Evolutionary conservation across 2,888 invertebrate genomes (phyloP).

Genomic region (Clitarchus hookeri): DNA sequence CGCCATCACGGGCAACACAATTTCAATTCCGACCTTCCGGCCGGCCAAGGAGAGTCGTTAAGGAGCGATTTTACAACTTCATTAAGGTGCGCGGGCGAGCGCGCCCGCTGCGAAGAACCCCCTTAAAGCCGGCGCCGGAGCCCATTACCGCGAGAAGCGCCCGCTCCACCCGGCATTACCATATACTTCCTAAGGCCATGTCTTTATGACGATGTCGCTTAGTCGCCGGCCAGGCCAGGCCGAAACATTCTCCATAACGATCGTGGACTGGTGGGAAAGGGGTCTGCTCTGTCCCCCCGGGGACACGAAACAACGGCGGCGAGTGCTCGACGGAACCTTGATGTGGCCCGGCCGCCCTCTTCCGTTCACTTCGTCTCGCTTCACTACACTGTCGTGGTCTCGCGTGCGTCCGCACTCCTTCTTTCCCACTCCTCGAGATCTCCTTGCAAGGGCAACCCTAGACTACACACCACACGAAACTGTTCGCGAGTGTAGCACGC

Average conservation of each 20-base stretch:
- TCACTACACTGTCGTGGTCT: too few species aligned
- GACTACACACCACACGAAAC: too few species aligned
- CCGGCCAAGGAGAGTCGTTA: neutral
- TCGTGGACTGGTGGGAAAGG: neutral
- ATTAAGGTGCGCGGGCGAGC: neutral
- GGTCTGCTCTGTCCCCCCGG: neutral
- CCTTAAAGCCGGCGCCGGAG: neutral
- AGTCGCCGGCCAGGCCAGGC: neutral
- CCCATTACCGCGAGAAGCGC: neutral
- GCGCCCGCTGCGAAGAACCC: neutral
- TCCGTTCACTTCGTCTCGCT: too few species aligned
- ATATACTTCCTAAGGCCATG: neutral
- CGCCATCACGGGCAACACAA: too few species aligned
- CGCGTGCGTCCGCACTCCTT: too few species aligned
- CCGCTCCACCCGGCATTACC: neutral
- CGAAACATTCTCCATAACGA: slow-evolving; percentile 22
- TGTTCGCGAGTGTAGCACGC: too few species aligned
- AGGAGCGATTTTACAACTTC: neutral
- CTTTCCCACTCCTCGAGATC: too few species aligned
- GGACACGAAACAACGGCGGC: neutral
- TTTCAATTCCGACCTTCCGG: too few species aligned
- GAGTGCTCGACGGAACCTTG: neutral
- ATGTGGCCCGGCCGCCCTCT: too few species aligned
- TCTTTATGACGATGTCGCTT: slow-evolving; percentile 24
- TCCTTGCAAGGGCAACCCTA: too few species aligned